phyloP scores from a whole-genome alignment of 2,888 invertebrate genomes.

The Lasius platythorax region DNA sequence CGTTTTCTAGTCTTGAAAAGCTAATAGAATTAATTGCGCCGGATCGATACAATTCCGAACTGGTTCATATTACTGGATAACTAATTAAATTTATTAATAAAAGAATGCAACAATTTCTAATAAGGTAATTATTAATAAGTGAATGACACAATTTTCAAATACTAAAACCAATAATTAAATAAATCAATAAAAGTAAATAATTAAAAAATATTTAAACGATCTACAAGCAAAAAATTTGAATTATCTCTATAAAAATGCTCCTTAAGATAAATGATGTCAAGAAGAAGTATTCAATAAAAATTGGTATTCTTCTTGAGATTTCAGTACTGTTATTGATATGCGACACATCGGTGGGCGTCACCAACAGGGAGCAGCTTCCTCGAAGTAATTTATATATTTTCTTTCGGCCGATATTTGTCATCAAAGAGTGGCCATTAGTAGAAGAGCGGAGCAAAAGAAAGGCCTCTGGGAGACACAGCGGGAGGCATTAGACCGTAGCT shows the following conservation, averaged over 20 bases:
- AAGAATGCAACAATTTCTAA: not conserved
- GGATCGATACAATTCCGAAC: not conserved
- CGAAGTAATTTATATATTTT: conserved; percentile 85
- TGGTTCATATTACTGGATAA: not conserved
- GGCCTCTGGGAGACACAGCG: conserved; percentile 81
- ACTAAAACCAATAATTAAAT: not conserved
- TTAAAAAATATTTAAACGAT: not conserved
- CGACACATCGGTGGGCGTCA: conserved; percentile 61
- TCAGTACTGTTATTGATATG: conserved; percentile 58
- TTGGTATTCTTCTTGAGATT: conserved; percentile 8
- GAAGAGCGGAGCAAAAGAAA: conserved; percentile 79
- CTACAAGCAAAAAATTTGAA: not conserved
- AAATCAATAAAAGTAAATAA: too few relatives aligned
- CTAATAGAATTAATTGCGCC: not conserved
- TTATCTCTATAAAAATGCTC: not conserved
- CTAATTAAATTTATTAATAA: not conserved
- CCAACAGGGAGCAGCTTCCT: conserved; percentile 74
- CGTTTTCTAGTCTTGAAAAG: not conserved
- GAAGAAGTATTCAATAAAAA: conserved; percentile 23
- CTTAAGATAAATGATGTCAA: not conserved
- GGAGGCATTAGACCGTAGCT: conserved; percentile 85
- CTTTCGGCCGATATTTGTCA: conserved; percentile 85
- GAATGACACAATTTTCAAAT: not conserved
- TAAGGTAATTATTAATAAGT: not conserved
- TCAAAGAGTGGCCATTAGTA: conserved; percentile 86